phyloP scores from a whole-genome alignment of 2,113 vertebrate genomes.

The Calypte anna region DNA sequence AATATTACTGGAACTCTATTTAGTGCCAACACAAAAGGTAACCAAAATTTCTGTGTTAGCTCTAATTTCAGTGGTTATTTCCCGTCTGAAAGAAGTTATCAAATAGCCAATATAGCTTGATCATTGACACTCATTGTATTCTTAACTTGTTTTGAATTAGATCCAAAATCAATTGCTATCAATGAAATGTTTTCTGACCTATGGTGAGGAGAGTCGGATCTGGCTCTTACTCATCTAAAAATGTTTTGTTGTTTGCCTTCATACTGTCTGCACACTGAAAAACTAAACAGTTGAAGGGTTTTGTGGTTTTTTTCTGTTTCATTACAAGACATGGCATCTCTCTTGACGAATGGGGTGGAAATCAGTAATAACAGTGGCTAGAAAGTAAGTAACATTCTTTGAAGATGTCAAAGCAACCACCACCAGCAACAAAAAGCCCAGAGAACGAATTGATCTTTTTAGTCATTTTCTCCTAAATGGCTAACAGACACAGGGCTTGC shows the following conservation, averaged over 20 bases:
- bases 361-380: background rate
- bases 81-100: background rate
- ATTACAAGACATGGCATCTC: background rate
- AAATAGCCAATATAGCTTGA: background rate
- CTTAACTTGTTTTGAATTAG: background rate
- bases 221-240: background rate
- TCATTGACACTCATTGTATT: background rate
- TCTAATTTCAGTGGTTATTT: background rate
- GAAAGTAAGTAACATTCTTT: background rate
- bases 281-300: background rate
- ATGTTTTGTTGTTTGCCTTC: background rate
- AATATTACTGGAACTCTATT: background rate
- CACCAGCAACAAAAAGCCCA: background rate
- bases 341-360: background rate
- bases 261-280: background rate
- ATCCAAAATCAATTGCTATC: constrained; percentile 1
- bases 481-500: background rate
- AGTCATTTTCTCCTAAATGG: background rate
- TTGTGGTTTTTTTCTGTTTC: background rate
- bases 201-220: background rate
- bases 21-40: background rate
- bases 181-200: background rate
- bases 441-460: background rate
- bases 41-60: background rate
- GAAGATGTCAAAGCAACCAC: background rate